Percentiles rank a stretch among this genome's conserved stretches.
These are phyloP conservation scores for Campoletis raptor DNA, from an alignment of 2,888 invertebrate species.

Conservation along the genomic window DNA sequence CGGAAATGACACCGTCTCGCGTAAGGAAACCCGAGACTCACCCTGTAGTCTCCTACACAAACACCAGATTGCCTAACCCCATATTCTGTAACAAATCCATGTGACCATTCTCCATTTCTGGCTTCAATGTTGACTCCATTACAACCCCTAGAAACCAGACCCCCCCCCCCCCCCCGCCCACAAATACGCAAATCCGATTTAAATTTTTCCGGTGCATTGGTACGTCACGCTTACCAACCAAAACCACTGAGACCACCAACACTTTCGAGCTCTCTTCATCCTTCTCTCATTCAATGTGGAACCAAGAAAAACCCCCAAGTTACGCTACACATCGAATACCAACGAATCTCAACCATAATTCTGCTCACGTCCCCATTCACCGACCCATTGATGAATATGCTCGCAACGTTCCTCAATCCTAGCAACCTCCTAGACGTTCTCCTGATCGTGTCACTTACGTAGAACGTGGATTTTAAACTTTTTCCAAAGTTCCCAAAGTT, in stretches of 20 bases:
- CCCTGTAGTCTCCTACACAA: not conserved
- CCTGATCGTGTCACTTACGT: not conserved
- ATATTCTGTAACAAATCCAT: constrained; percentile 32
- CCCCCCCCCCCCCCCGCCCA: constrained; percentile 13
- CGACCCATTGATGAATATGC: constrained; percentile 35
- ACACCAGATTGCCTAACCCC: constrained; percentile 11
- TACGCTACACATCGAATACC: constrained; percentile 17
- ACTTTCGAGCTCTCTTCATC: constrained; percentile 1
- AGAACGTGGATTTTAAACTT: not conserved
- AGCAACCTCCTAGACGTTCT: constrained; percentile 13
- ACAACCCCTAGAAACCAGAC: constrained; percentile 1
- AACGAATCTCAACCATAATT: constrained; percentile 49
- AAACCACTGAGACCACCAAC: constrained; percentile 4
- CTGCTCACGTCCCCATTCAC: constrained; percentile 50
- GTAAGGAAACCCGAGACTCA: constrained; percentile 34
- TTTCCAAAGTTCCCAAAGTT: not conserved
- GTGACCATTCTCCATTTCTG: constrained; percentile 23
- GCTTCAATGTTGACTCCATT: not conserved
- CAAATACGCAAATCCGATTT: constrained; percentile 1
- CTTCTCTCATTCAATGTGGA: constrained; percentile 5
- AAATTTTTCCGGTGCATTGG: constrained; percentile 39
- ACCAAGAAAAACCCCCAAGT: constrained; percentile 8
- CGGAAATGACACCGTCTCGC: constrained; percentile 51
- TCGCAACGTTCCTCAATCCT: constrained; percentile 5
- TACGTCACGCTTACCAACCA: constrained; percentile 33